Evolutionary conservation across 2,113 vertebrate genomes (phyloP).

Genomic region (Stictonetta naevosa): DNA sequence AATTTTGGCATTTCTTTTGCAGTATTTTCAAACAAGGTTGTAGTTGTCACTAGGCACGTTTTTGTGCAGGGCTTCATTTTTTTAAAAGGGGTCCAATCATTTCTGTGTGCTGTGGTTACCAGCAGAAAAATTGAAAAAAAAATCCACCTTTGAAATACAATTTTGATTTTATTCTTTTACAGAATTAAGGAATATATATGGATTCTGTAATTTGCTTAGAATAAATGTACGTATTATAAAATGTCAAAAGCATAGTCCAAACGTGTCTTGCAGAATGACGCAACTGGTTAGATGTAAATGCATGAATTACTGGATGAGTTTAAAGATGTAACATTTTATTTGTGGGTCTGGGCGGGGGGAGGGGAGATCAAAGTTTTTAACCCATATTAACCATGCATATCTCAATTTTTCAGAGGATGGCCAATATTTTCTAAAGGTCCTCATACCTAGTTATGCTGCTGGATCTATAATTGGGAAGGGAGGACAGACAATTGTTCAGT

Average conservation of each 20-base stretch:
- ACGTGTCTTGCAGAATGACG: conserved; percentile 29
- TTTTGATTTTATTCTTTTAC: conserved; percentile 58
- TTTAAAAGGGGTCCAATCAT: conserved; percentile 43
- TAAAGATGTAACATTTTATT: conserved; percentile 42
- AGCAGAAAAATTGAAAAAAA: conserved; percentile 12
- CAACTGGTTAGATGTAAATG: conserved; percentile 57
- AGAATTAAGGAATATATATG: conserved; percentile 38
- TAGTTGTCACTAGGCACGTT: conserved; percentile 62
- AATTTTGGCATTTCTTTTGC: conserved; percentile 56
- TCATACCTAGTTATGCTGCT: conserved; percentile 92
- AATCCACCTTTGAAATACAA: conserved; percentile 51
- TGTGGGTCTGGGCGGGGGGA: conserved; percentile 54
- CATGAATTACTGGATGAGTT: not conserved
- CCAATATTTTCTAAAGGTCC: conserved; percentile 92
- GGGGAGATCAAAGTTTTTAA: conserved; percentile 30
- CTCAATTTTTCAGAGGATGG: conserved; percentile 88
- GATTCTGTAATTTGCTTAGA: conserved; percentile 38
- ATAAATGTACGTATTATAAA: conserved; percentile 17
- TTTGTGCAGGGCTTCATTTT: conserved; percentile 32
- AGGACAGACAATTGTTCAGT: conserved; percentile 91
- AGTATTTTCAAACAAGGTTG: conserved; percentile 58
- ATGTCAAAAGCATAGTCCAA: conserved; percentile 21
- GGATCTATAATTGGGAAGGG: conserved; percentile 93
- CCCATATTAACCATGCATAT: conserved; percentile 74
- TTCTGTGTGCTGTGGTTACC: conserved; percentile 54